These are phyloP conservation scores for Chloroceryle inda DNA, from an alignment of 2,797 vertebrate species.

Conservation along the genomic window DNA sequence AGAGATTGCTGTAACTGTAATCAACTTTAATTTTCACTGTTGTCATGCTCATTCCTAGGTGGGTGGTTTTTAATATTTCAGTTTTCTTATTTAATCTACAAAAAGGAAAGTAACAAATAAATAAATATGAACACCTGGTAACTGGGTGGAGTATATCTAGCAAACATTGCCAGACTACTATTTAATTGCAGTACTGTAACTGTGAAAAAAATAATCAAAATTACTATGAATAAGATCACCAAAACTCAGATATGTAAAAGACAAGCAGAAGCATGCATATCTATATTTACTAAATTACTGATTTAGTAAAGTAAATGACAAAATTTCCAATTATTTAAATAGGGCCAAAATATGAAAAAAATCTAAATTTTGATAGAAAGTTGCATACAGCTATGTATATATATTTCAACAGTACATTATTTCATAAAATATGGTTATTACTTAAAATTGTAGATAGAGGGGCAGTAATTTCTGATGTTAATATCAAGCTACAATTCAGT, in stretches of 20 bases:
- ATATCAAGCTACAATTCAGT: not conserved
- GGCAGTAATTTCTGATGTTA: not conserved
- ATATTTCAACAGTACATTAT: not conserved
- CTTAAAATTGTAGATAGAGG: not conserved
- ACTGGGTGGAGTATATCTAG: not conserved
- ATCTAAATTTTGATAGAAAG: not conserved
- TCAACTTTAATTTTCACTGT: not conserved
- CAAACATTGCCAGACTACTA: not conserved
- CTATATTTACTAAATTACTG: not conserved
- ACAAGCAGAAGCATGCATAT: not conserved
- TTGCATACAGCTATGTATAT: not conserved
- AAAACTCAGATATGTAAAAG: not conserved
- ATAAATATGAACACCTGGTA: not conserved
- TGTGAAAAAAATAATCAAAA: not conserved
- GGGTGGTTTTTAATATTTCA: not conserved
- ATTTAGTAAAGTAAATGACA: not conserved
- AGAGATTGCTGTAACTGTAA: not conserved
- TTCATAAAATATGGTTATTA: not conserved
- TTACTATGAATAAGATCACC: not conserved
- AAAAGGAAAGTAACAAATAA: not conserved
- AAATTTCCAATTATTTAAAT: not conserved
- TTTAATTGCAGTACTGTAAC: not conserved
- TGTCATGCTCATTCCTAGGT: not conserved
- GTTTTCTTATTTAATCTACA: not conserved
- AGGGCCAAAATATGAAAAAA: not conserved